phyloP scores from a whole-genome alignment of 2,888 invertebrate species.

The Automeris io region DNA sequence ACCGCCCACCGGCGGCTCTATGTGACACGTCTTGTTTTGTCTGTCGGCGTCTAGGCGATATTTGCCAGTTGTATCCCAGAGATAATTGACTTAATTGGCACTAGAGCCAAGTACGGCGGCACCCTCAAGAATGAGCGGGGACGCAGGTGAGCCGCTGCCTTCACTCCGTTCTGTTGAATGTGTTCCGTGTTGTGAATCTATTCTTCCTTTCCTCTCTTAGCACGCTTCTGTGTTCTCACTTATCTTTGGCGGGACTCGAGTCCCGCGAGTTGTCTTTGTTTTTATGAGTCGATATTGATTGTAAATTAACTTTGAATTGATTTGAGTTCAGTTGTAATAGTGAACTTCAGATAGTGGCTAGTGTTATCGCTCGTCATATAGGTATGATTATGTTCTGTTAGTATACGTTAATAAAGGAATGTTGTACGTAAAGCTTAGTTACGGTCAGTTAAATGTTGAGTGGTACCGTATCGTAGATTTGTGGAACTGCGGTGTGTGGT shows the following conservation, averaged over 20 bases:
- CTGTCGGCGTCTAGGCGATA: slow-evolving; percentile 93
- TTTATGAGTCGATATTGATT: slow-evolving; percentile 73
- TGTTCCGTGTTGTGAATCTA: slow-evolving; percentile 77
- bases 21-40: slow-evolving; percentile 80
- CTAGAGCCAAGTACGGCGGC: slow-evolving; percentile 99
- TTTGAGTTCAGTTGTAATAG: slow-evolving; percentile 73
- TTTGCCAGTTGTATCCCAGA: slow-evolving; percentile 99
- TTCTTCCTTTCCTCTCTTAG: slow-evolving; percentile 77
- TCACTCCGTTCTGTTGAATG: slow-evolving; percentile 78
- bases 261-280: slow-evolving; percentile 71
- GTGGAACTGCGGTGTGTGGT: slow-evolving; percentile 61
- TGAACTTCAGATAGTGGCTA: slow-evolving; percentile 76
- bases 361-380: slow-evolving; percentile 75
- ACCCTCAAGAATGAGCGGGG: slow-evolving; percentile 99
- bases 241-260: slow-evolving; percentile 73
- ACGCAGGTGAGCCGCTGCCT: slow-evolving; percentile 95
- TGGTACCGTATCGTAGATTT: slow-evolving; percentile 73
- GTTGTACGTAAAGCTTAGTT: slow-evolving; percentile 73
- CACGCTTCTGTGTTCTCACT: slow-evolving; percentile 79
- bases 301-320: slow-evolving; percentile 69
- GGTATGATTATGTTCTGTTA: slow-evolving; percentile 75
- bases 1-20: slow-evolving; percentile 35
- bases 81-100: slow-evolving; percentile 99
- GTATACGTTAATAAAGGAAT: slow-evolving; percentile 71
- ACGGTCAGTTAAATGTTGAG: slow-evolving; percentile 72